A percentile compares a stretch with the other conserved stretches of the same genome.
Evolutionary conservation across 2,888 invertebrate species (phyloP).

Genomic region (Andrena camellia): DNA sequence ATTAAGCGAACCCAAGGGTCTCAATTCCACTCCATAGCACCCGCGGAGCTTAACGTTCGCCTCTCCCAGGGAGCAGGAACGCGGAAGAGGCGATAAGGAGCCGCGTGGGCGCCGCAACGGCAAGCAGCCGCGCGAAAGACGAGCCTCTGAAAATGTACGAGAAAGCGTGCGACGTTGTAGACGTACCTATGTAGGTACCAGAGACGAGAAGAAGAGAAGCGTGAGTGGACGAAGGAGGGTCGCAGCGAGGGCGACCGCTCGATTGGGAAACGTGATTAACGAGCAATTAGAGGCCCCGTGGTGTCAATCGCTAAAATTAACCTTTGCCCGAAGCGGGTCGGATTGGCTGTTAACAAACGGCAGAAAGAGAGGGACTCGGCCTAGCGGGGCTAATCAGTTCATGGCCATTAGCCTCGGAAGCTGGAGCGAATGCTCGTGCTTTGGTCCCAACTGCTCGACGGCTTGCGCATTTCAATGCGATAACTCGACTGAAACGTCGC

Average conservation of each 20-base stretch:
- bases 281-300: conserved; percentile 46
- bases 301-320: conserved; percentile 59
- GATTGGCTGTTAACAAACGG: conserved; percentile 44
- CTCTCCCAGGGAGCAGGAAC: not conserved
- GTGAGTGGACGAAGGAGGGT: conserved; percentile 4
- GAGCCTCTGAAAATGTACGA: not conserved
- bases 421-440: conserved; percentile 25
- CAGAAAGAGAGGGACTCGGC: conserved; percentile 33
- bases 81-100: conserved; percentile 9
- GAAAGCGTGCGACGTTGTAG: not conserved
- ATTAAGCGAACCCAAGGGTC: not conserved
- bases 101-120: not conserved
- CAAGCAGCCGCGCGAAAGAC: not conserved
- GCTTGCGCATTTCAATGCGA: not conserved
- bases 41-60: not conserved
- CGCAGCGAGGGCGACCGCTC: not conserved
- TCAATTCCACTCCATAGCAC: not conserved
- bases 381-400: conserved; percentile 54
- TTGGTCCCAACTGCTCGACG: conserved; percentile 28
- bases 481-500: not conserved
- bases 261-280: conserved; percentile 53
- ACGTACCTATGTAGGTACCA: not conserved
- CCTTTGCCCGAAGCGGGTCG: conserved; percentile 23
- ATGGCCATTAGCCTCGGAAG: conserved; percentile 50
- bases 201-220: not conserved